These are phyloP conservation scores for Cephus sareptanus DNA, from an alignment of 2,888 invertebrate species.

Conservation along the genomic window DNA sequence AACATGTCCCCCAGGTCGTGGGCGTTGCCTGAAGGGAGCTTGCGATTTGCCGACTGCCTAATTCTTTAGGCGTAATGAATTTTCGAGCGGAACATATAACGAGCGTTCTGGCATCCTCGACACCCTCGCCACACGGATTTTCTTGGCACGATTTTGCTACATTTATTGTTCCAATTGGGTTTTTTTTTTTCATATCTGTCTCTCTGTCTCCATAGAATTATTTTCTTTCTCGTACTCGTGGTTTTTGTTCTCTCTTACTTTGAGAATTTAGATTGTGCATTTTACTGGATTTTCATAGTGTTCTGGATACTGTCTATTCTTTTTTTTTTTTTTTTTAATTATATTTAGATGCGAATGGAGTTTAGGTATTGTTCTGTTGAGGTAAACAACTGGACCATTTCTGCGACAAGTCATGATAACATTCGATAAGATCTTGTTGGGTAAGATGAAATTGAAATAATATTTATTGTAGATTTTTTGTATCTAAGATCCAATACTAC, in stretches of 20 bases:
- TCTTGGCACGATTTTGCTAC: neutral
- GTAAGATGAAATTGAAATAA: no score
- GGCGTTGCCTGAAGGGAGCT: conserved; percentile 12
- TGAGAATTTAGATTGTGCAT: neutral
- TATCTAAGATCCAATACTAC: neutral
- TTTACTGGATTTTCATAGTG: neutral
- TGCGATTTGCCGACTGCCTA: conserved; percentile 20
- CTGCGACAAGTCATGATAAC: no score
- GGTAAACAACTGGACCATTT: no score
- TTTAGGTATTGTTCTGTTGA: no score
- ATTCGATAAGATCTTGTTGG: no score
- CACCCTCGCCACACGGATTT: neutral
- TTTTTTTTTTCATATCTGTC: neutral
- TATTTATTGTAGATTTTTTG: no score
- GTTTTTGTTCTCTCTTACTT: neutral
- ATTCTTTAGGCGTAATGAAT: conserved; percentile 11
- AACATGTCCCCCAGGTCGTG: conserved; percentile 2
- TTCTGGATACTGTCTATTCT: no score
- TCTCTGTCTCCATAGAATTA: neutral
- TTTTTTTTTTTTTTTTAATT: neutral
- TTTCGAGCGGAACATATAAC: neutral
- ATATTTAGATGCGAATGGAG: no score
- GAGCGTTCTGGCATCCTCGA: neutral
- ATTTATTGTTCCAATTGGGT: neutral
- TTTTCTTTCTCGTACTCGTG: neutral